Conservation (phyloP, 2,888 invertebrate species). For the Parnassius apollo region DNA sequence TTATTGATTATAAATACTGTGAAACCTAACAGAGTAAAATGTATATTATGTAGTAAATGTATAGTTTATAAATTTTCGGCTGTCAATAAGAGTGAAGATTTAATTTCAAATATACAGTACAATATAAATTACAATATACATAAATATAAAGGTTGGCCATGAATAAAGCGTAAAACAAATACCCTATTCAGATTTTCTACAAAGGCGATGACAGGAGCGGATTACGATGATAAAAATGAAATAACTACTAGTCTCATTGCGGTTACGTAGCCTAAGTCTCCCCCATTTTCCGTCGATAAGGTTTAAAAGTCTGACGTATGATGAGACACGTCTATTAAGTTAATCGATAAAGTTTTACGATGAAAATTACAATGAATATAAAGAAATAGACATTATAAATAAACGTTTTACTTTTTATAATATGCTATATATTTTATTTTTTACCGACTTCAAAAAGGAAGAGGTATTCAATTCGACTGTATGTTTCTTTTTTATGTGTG, state of each 20-base stretch:
- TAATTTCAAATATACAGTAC: conserved; percentile 24
- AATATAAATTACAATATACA: too few species aligned
- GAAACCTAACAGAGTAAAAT: too few species aligned
- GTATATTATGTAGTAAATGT: too few species aligned
- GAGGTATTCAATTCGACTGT: too few species aligned
- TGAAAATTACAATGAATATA: too few species aligned
- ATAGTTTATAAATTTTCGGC: too few species aligned
- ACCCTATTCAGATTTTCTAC: conserved; percentile 24
- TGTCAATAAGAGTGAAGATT: conserved; percentile 8
- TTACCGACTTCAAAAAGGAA: too few species aligned
- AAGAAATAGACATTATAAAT: too few species aligned
- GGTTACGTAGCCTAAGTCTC: conserved; percentile 20
- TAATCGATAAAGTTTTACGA: conserved; percentile 21
- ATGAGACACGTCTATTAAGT: conserved; percentile 19
- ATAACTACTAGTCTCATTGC: conserved; percentile 24
- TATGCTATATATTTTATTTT: too few species aligned
- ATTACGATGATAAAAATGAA: conserved; percentile 29
- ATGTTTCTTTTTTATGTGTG: too few species aligned
- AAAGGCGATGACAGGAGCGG: conserved; percentile 27
- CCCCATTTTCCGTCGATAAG: conserved; percentile 22
- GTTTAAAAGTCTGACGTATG: conserved; percentile 19
- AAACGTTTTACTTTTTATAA: too few species aligned
- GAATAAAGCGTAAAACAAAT: conserved; percentile 25
- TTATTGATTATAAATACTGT: too few species aligned
- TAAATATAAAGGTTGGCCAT: conserved; percentile 25